A percentile compares a stretch with the other conserved stretches of the same genome.
phyloP scores from a whole-genome alignment of 2,113 vertebrate species.

The Engraulis encrasicolus region DNA sequence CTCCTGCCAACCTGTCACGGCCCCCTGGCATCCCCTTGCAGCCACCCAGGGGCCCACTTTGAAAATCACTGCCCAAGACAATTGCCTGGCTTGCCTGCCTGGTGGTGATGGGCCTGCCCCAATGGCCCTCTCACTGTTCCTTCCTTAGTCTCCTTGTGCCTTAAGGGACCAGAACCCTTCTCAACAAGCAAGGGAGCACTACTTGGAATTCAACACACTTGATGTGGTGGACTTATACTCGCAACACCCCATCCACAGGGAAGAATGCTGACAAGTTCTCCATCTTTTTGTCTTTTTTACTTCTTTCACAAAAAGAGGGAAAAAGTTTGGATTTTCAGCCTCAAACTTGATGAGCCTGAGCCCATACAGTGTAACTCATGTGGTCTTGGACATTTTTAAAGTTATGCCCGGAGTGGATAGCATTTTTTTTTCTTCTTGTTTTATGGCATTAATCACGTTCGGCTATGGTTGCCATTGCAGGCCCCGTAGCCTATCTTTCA shows the following conservation, averaged over 20 bases:
- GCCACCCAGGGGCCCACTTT: no score
- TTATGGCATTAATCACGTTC: constrained; percentile 3
- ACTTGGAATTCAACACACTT: neutral
- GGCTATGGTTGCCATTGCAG: neutral
- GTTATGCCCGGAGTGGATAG: neutral
- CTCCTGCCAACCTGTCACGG: no score
- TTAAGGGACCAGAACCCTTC: no score
- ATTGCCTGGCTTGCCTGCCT: no score
- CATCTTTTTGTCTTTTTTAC: neutral
- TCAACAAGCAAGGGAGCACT: no score
- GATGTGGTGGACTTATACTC: neutral
- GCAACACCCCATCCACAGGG: neutral
- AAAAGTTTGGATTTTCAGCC: no score
- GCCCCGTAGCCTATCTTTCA: neutral
- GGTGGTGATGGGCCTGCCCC: no score
- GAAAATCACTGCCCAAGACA: no score
- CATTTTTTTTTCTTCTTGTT: neutral
- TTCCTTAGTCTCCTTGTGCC: neutral
- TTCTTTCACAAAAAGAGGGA: no score
- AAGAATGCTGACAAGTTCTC: neutral
- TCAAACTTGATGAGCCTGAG: neutral
- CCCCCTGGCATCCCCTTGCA: no score
- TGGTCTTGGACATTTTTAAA: neutral
- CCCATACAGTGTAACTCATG: neutral
- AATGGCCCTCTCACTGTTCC: no score